phyloP scores from a whole-genome alignment of 2,888 invertebrate species.

The Zootermopsis nevadensis region DNA sequence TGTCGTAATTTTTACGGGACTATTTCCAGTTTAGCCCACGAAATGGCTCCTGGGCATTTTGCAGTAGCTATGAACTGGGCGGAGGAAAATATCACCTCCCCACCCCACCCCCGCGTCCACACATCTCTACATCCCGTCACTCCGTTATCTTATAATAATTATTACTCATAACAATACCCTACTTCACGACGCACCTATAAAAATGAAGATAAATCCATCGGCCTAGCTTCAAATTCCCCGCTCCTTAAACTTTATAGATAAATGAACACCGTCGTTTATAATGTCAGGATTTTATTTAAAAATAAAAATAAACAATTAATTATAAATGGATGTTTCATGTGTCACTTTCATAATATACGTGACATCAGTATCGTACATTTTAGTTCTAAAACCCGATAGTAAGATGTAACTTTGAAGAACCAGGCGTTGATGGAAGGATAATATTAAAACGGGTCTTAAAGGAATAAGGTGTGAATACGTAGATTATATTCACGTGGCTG shows the following conservation, averaged over 20 bases:
- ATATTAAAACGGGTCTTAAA: too few species aligned
- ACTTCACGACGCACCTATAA: slow-evolving; percentile 36
- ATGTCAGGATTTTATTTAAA: too few species aligned
- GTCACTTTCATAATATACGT: too few species aligned
- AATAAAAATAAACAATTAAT: too few species aligned
- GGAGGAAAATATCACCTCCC: too few species aligned
- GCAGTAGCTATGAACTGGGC: slow-evolving; percentile 45
- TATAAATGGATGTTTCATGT: too few species aligned
- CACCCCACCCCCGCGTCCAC: slow-evolving; percentile 45
- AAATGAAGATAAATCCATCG: slow-evolving; percentile 16
- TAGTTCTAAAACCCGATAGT: too few species aligned
- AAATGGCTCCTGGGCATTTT: slow-evolving; percentile 47
- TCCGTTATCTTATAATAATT: slow-evolving; percentile 41
- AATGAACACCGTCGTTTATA: neutral
- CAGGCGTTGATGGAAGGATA: too few species aligned
- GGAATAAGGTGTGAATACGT: too few species aligned
- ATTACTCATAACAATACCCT: slow-evolving; percentile 41
- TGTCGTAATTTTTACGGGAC: slow-evolving; percentile 47
- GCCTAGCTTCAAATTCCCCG: neutral
- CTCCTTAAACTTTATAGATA: neutral
- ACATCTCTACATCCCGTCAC: slow-evolving; percentile 39
- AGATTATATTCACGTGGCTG: too few species aligned
- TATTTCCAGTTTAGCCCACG: slow-evolving; percentile 34
- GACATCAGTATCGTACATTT: too few species aligned
- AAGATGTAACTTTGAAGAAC: too few species aligned